phyloP scores from a whole-genome alignment of 1,140 invertebrate genomes.

The Campodea augens region DNA sequence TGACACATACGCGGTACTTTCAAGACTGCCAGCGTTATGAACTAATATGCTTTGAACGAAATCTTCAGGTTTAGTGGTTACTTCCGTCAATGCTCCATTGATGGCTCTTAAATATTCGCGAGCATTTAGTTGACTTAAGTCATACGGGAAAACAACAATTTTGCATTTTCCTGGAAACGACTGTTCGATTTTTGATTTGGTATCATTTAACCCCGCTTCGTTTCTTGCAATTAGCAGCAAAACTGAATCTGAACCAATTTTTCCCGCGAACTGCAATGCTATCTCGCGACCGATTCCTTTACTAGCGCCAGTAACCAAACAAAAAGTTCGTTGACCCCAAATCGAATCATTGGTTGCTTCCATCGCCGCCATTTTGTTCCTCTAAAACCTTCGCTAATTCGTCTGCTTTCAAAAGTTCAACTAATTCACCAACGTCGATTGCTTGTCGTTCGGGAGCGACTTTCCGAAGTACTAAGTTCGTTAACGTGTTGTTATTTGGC shows the following conservation, averaged over 20 bases:
- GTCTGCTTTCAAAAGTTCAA: constrained; percentile 32
- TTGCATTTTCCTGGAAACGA: not conserved
- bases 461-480: constrained; percentile 26
- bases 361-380: not conserved
- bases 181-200: constrained; percentile 29
- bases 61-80: not conserved
- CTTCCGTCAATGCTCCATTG: not conserved
- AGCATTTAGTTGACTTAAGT: not conserved
- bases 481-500: constrained; percentile 21
- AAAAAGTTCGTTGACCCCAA: constrained; percentile 30
- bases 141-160: not conserved
- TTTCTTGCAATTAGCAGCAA: constrained; percentile 59
- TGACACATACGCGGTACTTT: not conserved
- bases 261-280: constrained; percentile 42
- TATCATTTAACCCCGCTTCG: constrained; percentile 37
- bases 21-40: not conserved
- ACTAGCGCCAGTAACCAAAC: constrained; percentile 65
- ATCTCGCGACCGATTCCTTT: constrained; percentile 67
- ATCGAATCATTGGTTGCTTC: constrained; percentile 7
- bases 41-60: not conserved
- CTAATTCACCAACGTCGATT: constrained; percentile 27
- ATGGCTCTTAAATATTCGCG: not conserved
- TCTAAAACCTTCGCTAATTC: constrained; percentile 15
- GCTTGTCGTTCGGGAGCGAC: constrained; percentile 26
- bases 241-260: constrained; percentile 38